phyloP scores from a whole-genome alignment of 2,888 invertebrate genomes.

The Clivina fossor region DNA sequence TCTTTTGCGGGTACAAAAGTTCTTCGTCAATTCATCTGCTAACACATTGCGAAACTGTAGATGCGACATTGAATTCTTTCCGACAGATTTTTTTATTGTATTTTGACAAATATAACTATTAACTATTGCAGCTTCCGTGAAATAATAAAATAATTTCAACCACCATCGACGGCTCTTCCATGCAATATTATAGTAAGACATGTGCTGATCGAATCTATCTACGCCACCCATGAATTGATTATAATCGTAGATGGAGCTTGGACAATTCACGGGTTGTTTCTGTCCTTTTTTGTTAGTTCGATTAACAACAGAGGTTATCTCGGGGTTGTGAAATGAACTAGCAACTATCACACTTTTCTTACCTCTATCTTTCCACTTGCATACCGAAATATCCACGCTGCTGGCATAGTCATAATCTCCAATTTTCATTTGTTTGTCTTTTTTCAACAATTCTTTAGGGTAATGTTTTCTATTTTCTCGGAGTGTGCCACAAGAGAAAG shows the following conservation, averaged over 20 bases:
- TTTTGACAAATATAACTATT: no score
- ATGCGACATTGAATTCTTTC: no score
- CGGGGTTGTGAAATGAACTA: slow-evolving; percentile 40
- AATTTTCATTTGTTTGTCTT: slow-evolving; percentile 40
- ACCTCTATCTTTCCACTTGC: slow-evolving; percentile 45
- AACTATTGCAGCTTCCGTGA: no score
- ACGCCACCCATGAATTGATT: slow-evolving; percentile 45
- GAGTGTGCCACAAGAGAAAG: slow-evolving; percentile 45
- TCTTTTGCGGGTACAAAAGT: no score
- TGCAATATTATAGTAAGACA: slow-evolving; percentile 41
- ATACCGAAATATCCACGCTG: slow-evolving; percentile 40
- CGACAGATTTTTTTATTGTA: no score
- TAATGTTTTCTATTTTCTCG: slow-evolving; percentile 41
- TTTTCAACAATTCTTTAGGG: slow-evolving; percentile 41
- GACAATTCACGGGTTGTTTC: slow-evolving; percentile 40
- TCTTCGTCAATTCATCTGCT: no score
- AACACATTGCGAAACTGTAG: no score
- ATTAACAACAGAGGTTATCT: slow-evolving; percentile 34
- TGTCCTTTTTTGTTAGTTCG: slow-evolving; percentile 41
- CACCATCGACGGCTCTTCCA: slow-evolving; percentile 45
- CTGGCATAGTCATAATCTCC: slow-evolving; percentile 40
- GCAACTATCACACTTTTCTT: slow-evolving; percentile 40
- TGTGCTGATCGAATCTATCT: slow-evolving; percentile 44
- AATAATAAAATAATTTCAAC: slow-evolving; percentile 44
- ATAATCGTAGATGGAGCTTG: slow-evolving; percentile 42